A percentile compares a stretch with the other conserved stretches of the same genome.
phyloP scores from a whole-genome alignment of 2,797 vertebrate species.

The Crocidura indochinensis region DNA sequence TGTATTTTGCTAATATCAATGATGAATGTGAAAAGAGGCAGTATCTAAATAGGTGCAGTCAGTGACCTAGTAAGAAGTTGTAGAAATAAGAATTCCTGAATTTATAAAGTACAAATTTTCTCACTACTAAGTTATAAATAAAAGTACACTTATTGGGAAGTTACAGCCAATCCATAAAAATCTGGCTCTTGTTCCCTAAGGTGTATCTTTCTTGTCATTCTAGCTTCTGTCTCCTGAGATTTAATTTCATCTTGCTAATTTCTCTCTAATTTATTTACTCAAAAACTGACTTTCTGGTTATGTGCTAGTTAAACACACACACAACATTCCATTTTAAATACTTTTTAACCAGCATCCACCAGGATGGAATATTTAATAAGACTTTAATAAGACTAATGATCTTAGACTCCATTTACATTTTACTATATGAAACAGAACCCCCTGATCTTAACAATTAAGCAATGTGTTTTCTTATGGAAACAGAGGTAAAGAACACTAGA shows the following conservation, averaged over 20 bases:
- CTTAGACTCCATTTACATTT: neutral
- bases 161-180: neutral
- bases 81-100: neutral
- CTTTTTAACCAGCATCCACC: neutral
- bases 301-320: neutral
- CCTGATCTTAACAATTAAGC: constrained; percentile 4
- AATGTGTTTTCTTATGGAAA: constrained; percentile 35
- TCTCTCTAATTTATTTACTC: neutral
- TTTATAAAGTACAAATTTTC: neutral
- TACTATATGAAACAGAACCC: constrained; percentile 25
- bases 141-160: neutral
- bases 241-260: neutral
- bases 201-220: neutral
- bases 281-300: neutral
- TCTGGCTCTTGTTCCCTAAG: neutral
- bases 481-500: neutral
- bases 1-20: neutral
- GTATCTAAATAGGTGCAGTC: constrained; percentile 9
- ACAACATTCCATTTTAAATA: constrained; percentile 35
- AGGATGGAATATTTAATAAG: constrained; percentile 32
- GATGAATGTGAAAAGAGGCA: neutral
- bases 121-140: constrained; percentile 31
- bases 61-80: neutral
- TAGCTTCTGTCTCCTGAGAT: no score
- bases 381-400: neutral